Evolutionary conservation across 2,888 invertebrate species (phyloP), one percentile per base, ranked within the genome.

Genomic region (Priocnemis perturbator): DNA sequence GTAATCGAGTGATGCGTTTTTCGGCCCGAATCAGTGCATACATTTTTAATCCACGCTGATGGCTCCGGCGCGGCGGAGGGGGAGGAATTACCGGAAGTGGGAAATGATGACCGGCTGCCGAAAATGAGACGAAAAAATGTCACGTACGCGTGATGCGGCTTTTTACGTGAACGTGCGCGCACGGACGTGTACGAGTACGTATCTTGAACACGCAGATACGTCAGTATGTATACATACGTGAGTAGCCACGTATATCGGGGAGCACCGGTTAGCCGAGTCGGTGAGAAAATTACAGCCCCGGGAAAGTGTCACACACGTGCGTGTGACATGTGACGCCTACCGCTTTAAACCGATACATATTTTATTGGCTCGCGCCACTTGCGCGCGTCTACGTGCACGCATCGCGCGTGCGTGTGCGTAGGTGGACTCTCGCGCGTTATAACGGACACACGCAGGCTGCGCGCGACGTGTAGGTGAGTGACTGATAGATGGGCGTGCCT

Each of bases 261-360:
- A 37, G 37, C 37, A 37, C 37, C 37, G 37, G 37, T 37, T 37
- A 44, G 30, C 17, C 44, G 21, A 47, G 45, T 14, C 52, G 23
- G 59, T 61, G 71, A 67, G 76, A 75, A 83, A 81, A 83, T 82
- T 83, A 83, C 70, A 81, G 71, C 71, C 26, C 64, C 67, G 74
- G 57, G 64, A 47, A 70, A 71, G 71, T 67, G 71, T 70, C 73
- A 66, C 74, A 67, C 76, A 62, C 76, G 77, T 67, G 67, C 72
- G 69, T 64, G 60, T 63, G 77, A 69, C 77, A 65, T 71, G 71
- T 64, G 75, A 76, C 79, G 78, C 80, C 81, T 76, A 74, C 76
- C 76, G 76, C 76, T 83, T 83, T 77, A 79, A 83, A 82, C 73
- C 78, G 82, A 82, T 83, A 82, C 82, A 83, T 85, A 85, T 84